A percentile compares a stretch with the other conserved stretches of the same genome.
These are phyloP conservation scores for Ochlodes sylvanus DNA, from an alignment of 2,888 invertebrate genomes.

Conservation along the genomic window DNA sequence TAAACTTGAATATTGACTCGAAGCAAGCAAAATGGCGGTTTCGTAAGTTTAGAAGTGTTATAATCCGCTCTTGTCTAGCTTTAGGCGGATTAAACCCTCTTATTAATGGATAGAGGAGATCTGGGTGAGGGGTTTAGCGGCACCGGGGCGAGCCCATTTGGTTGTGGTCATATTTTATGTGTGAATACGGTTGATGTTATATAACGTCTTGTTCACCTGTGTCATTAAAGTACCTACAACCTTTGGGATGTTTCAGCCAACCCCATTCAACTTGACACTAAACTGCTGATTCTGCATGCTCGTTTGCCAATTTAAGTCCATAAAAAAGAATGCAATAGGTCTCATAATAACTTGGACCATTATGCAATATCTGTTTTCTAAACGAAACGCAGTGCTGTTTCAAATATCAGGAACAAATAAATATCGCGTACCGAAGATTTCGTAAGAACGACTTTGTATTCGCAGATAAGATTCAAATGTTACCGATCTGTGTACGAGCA, in stretches of 20 bases:
- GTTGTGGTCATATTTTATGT: neutral
- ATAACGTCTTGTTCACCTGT: too few species aligned
- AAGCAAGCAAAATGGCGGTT: too few species aligned
- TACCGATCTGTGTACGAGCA: slow-evolving; percentile 13
- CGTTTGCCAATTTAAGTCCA: too few species aligned
- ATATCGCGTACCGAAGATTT: neutral
- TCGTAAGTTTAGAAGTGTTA: neutral
- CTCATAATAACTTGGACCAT: too few species aligned
- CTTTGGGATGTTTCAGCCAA: too few species aligned
- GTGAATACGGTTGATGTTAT: neutral
- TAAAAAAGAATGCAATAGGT: too few species aligned
- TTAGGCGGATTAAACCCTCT: neutral
- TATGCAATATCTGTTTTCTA: too few species aligned
- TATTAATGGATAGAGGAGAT: slow-evolving; percentile 3
- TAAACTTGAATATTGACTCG: neutral
- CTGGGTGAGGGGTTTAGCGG: neutral
- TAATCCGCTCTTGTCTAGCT: neutral
- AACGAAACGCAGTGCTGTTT: too few species aligned
- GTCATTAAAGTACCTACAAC: too few species aligned
- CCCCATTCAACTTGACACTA: too few species aligned
- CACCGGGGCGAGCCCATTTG: neutral
- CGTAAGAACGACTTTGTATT: neutral
- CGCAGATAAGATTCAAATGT: slow-evolving; percentile 3
- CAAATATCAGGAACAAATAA: too few species aligned
- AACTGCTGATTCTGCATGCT: too few species aligned